Evolutionary conservation across 2,113 vertebrate species (phyloP), one percentile per base, ranked within the genome.

Genomic region (Callorhinus ursinus): DNA sequence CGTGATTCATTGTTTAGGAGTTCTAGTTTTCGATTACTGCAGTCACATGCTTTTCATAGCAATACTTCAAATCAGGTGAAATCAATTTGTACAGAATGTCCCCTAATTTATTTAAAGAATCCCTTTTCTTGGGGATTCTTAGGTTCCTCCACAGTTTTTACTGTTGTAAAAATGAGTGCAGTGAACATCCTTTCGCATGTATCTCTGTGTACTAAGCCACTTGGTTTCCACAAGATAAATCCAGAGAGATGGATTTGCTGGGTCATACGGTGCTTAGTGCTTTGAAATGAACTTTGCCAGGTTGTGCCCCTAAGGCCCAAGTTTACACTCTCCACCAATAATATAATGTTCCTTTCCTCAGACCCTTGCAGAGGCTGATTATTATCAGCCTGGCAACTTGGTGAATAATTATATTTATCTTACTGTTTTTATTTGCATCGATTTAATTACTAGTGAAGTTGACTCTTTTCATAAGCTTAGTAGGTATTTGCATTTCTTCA

Each of bases 371-470:
- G 63, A 87, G 69, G 7, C 74, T 93, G 69, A 63, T 31, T 26
- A 15, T 49, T 88, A 2, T 91, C 28, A 16, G 42, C 53, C 57
- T 83, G 39, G 79, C 87, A 90, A 9, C 81, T 89, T 67, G 49
- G 22, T 76, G 88, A 80, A 57, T 96, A 80, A 71, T 95, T 90
- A 74, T 88, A 36, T 96, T 74, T 49, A 71, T 93, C 63, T 97
- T 31, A 61, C 69, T 92, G 80, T 93, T 95, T 95, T 36, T 87
- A 19, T 89, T 93, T 93, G 55, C 3, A 9, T 97, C 67, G 83
- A 5, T 61, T 93, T 88, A 82, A 74, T 92, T 86, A 83, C 55
- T 80, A 65, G 55, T 84, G 79, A 96, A 92, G 55, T 80, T 96
- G 83, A 57, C 53, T 91, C 13, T 90, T 90, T 49, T 88, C 11